Evolutionary conservation across 2,888 invertebrate species (phyloP), one percentile per base, ranked within the genome.

Genomic region (Crematogaster levior): DNA sequence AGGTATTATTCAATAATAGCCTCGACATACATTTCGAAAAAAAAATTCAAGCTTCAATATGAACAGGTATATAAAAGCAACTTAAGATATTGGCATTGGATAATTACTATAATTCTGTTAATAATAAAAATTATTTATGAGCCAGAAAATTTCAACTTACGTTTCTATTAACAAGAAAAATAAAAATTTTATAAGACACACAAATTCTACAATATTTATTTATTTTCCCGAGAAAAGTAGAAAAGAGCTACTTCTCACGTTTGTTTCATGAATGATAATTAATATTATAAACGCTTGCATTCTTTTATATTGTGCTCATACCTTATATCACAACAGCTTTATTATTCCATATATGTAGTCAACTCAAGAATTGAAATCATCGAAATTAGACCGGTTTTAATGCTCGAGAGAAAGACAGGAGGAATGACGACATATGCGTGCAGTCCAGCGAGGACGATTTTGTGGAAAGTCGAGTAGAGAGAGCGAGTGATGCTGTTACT

Each of bases 391-490:
- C 48, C 75, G 77, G 60, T 75, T 74, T 51, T 15, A 43, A 27
- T 75, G 75, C 48, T 15, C 75, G 27, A n/a, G 75, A 81, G 61
- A 72, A 77, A 77, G 80, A 75, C 40, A 43, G 80, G 43, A 43
- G 24, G 24, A 53, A 80, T 79, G 79, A 80, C 48, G 80, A 70
- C 60, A 74, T 43, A 60, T 43, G 46, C 27, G 60, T 4, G 75
- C 70, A 70, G 72, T 70, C 56, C 77, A 56, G 72, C 77, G 79
- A 75, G 43, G 77, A 81, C 53, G 81, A 84, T 84, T 84, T 85
- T 68, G 68, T 89, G 89, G 90, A 90, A 89, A 89, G 90, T 87
- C 83, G 72, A 77, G 75, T 83, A 65, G 84, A 89, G 88, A 87
- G 88, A 88, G 86, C 84, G 84, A 82, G 46, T 81, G 86, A 87